Evolutionary conservation across 92 coral and sea anemone genomes (phyloP).

Genomic region (Bergia sp.): DNA sequence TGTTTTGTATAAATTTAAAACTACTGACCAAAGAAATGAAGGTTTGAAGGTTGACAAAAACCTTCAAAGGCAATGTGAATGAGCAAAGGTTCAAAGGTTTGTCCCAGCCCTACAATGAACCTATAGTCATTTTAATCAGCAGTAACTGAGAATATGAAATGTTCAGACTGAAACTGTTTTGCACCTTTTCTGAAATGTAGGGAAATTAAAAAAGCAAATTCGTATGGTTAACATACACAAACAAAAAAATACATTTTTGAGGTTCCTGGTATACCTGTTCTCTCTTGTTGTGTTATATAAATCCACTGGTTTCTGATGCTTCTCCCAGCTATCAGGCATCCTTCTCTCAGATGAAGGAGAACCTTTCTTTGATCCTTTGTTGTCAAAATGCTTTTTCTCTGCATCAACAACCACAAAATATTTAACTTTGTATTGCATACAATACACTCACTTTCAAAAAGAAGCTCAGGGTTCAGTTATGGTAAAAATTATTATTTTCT

Average conservation of each 20-base stretch:
- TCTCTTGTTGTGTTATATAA: slow-evolving; percentile 1
- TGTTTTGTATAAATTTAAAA: no score
- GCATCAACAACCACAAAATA: not conserved
- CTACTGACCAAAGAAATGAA: no score
- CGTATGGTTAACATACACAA: not conserved
- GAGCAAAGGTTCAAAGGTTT: no score
- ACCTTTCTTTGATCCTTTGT: not conserved
- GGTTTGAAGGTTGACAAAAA: no score
- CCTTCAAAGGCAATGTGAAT: no score
- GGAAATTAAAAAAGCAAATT: not conserved
- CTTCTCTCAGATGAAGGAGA: slow-evolving; percentile 11
- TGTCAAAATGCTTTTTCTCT: slow-evolving; percentile 1
- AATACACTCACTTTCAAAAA: not conserved
- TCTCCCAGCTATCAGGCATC: not conserved
- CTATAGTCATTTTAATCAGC: no score
- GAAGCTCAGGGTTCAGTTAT: not conserved
- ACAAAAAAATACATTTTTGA: not conserved
- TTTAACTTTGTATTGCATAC: not conserved
- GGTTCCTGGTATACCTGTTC: not conserved
- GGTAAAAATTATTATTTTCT: no score
- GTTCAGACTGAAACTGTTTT: no score
- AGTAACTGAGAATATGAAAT: no score
- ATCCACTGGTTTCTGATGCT: not conserved
- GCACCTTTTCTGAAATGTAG: no score
- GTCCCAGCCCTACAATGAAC: no score